Base-by-base conservation (phyloP, 2,888 invertebrate species). In the Drosophila ustulata region DNA sequence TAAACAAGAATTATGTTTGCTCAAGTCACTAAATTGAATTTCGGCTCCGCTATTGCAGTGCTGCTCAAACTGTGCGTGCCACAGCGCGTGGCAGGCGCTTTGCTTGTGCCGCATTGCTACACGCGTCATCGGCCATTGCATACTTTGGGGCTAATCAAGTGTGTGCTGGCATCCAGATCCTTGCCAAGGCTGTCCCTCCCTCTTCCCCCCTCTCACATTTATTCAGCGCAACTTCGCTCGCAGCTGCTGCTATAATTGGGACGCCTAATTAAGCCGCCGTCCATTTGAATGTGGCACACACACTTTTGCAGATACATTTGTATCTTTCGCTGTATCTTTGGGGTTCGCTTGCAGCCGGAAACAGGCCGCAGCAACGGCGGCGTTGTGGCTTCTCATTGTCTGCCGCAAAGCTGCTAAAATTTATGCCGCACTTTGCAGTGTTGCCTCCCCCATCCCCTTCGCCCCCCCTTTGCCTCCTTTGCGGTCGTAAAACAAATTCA, bases 101-200 rank as follows among this genome's bases (percentile, higher is more conserved):
- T n/a, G 46, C 13, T 23, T 73, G 39, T 68, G 68, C 69, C 62
- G 61, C 66, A 78, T 73, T 77, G 72, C 77, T 50, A 18, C 75
- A 80, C 67, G 68, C 63, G 41, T 64, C 52, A 57, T 67, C 46
- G 39, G 7, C 61, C 69, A 62, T 65, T 66, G 86, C 83, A 84
- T 86, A 86, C 77, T 86, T 84, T 65, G 57, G 49, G 78, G 84
- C 87, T 81, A 83, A 86, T 83, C 74, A 71, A 72, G 56, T 56
- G 50, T 69, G 64, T 49, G 66, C 58, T 6, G 80, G 64, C 57
- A 71, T 65, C 63, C 45, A 5, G 28, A 25, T 49, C 32, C 30
- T 70, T 59, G 28, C 37, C 30, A 30, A 5, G 30, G 5, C 1
- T 37, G 18, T n/a, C 11, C 13, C 34, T 7, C 23, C 25, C n/a